These are phyloP conservation scores for Drosophila koepferae DNA, from an alignment of 2,888 invertebrate species.

Conservation along the genomic window DNA sequence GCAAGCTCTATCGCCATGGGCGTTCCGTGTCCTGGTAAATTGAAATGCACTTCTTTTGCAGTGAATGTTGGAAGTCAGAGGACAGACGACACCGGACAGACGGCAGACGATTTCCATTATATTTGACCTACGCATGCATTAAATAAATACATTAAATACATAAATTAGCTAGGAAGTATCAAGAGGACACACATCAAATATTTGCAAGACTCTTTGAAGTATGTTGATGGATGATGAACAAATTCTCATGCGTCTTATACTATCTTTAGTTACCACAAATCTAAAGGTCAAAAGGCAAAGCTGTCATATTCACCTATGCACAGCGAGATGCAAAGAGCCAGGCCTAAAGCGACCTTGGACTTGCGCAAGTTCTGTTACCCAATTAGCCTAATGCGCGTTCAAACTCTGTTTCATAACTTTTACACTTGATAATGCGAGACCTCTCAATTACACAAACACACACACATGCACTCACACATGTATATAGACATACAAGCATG, in stretches of 20 bases:
- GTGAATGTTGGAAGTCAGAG: background rate
- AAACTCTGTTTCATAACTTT: constrained; percentile 39
- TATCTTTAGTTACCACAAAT: constrained; percentile 4
- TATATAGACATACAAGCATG: constrained; percentile 10
- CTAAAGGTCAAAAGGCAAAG: constrained; percentile 39
- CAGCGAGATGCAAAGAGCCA: background rate
- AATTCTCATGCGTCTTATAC: constrained; percentile 30
- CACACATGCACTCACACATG: background rate
- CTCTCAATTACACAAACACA: background rate
- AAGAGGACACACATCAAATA: constrained; percentile 15
- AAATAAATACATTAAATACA: constrained; percentile 22
- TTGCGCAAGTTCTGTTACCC: constrained; percentile 36
- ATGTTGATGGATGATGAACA: constrained; percentile 42
- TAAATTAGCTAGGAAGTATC: constrained; percentile 33
- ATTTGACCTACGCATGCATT: constrained; percentile 3
- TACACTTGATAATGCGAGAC: constrained; percentile 35
- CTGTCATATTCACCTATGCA: constrained; percentile 6
- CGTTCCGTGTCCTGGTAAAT: constrained; percentile 50
- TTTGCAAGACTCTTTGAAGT: constrained; percentile 42
- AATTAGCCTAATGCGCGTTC: constrained; percentile 52
- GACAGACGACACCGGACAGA: background rate
- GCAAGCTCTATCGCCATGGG: constrained; percentile 56
- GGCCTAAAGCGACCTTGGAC: constrained; percentile 24
- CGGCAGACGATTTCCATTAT: background rate
- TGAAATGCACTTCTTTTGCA: constrained; percentile 45